A percentile compares a stretch with the other conserved stretches of the same genome.
phyloP scores from a whole-genome alignment of 2,888 invertebrate species.

The Eupelmus urozonus region DNA sequence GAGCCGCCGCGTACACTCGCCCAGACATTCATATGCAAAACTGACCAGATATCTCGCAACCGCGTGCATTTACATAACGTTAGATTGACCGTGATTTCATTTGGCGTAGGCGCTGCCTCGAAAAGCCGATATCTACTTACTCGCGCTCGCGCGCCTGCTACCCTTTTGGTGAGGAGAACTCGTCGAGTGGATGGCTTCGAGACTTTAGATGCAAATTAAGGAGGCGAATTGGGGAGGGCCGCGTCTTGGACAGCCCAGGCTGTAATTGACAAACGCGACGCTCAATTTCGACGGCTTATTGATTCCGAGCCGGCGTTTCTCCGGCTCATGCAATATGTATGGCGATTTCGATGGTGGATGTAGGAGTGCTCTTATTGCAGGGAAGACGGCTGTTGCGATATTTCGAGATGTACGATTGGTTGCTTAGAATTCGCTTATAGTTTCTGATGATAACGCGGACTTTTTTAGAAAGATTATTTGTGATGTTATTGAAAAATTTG shows the following conservation, averaged over 20 bases:
- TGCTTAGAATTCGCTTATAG: too few species aligned
- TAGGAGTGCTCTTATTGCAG: background rate
- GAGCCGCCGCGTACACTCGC: conserved; percentile 56
- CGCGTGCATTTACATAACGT: conserved; percentile 75
- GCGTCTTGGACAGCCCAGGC: conserved; percentile 17
- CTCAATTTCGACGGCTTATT: conserved; percentile 58
- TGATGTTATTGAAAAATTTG: too few species aligned
- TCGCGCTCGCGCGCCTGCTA: too few species aligned
- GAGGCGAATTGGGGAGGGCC: background rate
- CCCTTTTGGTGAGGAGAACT: background rate
- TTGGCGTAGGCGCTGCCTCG: conserved; percentile 58
- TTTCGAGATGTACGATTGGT: background rate
- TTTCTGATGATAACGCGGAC: too few species aligned
- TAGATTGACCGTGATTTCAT: conserved; percentile 77
- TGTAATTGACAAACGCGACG: conserved; percentile 55
- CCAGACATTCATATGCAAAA: conserved; percentile 76
- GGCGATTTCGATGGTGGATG: background rate
- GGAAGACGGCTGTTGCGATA: background rate
- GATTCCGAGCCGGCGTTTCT: background rate
- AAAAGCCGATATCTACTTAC: conserved; percentile 29
- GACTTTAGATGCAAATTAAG: conserved; percentile 57
- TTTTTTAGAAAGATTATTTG: too few species aligned
- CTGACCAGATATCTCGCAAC: conserved; percentile 71
- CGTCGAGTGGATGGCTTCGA: conserved; percentile 32
- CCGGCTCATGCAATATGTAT: background rate